These are phyloP conservation scores for Lithophane socia DNA, from an alignment of 2,888 invertebrate species.

Conservation along the genomic window DNA sequence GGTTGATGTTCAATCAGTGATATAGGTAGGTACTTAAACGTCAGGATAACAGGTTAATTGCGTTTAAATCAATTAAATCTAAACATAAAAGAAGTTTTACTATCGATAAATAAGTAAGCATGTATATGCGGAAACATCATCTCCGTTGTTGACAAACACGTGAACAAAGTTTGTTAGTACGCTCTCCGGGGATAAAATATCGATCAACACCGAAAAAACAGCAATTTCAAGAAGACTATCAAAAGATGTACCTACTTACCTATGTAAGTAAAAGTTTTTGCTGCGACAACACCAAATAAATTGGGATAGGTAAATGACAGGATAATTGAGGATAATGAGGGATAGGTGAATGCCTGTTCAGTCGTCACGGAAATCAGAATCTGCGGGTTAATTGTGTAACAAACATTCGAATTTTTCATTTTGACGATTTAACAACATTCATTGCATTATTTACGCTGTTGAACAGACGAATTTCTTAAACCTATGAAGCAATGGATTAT, in stretches of 20 bases:
- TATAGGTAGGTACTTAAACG: slow-evolving; percentile 32
- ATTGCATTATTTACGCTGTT: background rate
- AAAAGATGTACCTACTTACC: background rate
- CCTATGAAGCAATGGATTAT: background rate
- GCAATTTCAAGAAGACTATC: too few relatives aligned
- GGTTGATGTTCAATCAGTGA: slow-evolving; percentile 44
- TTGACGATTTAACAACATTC: background rate
- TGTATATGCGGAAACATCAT: slow-evolving; percentile 32
- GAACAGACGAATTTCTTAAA: background rate
- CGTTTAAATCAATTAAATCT: slow-evolving; percentile 53
- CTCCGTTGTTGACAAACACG: slow-evolving; percentile 35
- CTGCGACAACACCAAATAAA: background rate
- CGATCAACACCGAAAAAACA: background rate
- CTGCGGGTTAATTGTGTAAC: background rate
- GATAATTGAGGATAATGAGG: background rate
- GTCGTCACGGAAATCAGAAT: background rate
- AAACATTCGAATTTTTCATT: background rate
- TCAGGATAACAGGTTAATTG: slow-evolving; percentile 46
- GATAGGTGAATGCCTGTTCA: background rate
- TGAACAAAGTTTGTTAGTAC: slow-evolving; percentile 8
- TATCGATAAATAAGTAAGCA: slow-evolving; percentile 41
- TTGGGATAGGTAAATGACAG: background rate
- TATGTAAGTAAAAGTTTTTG: background rate
- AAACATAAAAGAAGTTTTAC: slow-evolving; percentile 48
- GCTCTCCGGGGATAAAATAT: too few relatives aligned